Conservation (phyloP, 2,113 vertebrate genomes). For the Balaeniceps rex region DNA sequence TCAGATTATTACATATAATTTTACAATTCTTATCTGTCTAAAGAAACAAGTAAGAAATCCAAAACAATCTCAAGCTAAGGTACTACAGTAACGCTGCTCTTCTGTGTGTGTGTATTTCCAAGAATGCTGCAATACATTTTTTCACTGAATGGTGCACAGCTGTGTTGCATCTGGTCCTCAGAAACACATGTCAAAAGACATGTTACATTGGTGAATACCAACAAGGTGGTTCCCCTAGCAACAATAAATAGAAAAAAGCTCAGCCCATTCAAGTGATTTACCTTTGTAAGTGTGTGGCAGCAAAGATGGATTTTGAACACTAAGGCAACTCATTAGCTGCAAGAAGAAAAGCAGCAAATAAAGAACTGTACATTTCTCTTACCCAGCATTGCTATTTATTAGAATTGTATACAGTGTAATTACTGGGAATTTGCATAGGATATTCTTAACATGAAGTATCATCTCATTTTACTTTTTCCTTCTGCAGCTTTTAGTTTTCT, state of each 20-base stretch:
- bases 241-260: constrained; percentile 16
- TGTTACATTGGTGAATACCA: not conserved
- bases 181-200: not conserved
- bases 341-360: not conserved
- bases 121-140: not conserved
- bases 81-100: not conserved
- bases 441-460: not conserved
- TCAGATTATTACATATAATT: not conserved
- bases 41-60: not conserved
- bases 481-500: not conserved
- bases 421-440: not conserved
- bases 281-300: not conserved
- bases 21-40: not conserved
- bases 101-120: not conserved
- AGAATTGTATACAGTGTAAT: not conserved
- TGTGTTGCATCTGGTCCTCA: not conserved
- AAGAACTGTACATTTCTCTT: not conserved
- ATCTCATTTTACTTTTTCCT: not conserved
- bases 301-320: not conserved
- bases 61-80: not conserved
- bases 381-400: not conserved
- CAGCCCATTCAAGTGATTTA: constrained; percentile 32
- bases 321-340: not conserved
- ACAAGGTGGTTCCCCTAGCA: constrained; percentile 42
- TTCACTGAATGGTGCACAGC: not conserved